phyloP scores from a whole-genome alignment of 2,888 invertebrate genomes.

The Ectemnius lituratus region DNA sequence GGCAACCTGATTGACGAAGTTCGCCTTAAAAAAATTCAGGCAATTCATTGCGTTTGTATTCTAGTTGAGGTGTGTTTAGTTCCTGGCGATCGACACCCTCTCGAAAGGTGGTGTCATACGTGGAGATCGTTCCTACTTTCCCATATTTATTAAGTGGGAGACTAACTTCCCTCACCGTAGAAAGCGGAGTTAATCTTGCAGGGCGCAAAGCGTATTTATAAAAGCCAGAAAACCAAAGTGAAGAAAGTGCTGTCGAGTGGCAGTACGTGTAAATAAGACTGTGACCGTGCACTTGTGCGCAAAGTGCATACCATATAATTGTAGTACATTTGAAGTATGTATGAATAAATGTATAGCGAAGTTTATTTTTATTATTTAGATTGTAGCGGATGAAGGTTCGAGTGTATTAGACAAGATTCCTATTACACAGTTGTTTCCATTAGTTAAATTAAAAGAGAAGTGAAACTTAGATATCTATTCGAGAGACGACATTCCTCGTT shows the following conservation, averaged over 20 bases:
- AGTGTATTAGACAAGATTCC: conserved; percentile 62
- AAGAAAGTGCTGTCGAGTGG: conserved; percentile 54
- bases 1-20: conserved; percentile 14
- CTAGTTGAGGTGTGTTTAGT: no score
- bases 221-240: conserved; percentile 61
- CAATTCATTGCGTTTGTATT: no score
- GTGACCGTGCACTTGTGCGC: conserved; percentile 64
- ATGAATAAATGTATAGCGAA: conserved; percentile 72
- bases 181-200: conserved; percentile 25
- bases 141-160: conserved; percentile 8
- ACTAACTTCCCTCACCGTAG: not conserved
- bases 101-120: not conserved
- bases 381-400: conserved; percentile 56
- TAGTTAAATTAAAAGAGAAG: conserved; percentile 54
- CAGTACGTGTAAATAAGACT: conserved; percentile 72
- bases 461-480: conserved; percentile 34
- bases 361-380: conserved; percentile 75
- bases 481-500: conserved; percentile 55
- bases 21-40: no score
- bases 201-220: conserved; percentile 51
- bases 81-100: no score
- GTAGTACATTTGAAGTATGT: conserved; percentile 65
- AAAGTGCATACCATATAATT: conserved; percentile 63
- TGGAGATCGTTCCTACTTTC: conserved; percentile 19
- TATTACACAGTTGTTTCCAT: conserved; percentile 62